Conservation (phyloP, 1,140 invertebrate genomes). For the Akabosia matsudoensis region DNA sequence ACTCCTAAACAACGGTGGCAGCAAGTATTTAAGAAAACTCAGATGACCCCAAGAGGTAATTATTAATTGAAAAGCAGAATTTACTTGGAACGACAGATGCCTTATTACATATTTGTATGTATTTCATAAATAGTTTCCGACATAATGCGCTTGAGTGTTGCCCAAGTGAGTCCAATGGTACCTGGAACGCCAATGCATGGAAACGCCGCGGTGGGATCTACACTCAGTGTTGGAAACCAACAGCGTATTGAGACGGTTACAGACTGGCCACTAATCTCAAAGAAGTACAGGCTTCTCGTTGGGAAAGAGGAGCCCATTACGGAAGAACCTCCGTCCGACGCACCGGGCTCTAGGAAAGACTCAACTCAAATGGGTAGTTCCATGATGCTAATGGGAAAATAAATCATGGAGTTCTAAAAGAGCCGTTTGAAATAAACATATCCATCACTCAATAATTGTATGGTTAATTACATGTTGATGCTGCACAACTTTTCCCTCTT, state of each 20-base stretch:
- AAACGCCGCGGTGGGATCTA: slow-evolving; percentile 61
- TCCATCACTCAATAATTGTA: no score
- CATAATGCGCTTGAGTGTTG: slow-evolving; percentile 42
- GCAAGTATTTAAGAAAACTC: slow-evolving; percentile 50
- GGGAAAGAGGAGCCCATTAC: slow-evolving; percentile 58
- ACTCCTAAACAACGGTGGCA: slow-evolving; percentile 49
- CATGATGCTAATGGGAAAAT: slow-evolving; percentile 3
- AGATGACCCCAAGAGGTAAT: slow-evolving; percentile 51
- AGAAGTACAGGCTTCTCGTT: slow-evolving; percentile 78
- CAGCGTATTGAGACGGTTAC: slow-evolving; percentile 81
- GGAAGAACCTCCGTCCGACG: not conserved
- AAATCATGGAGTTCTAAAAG: not conserved
- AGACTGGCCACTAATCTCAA: slow-evolving; percentile 84
- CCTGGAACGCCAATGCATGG: slow-evolving; percentile 62
- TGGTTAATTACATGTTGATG: no score
- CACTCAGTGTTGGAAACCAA: slow-evolving; percentile 69
- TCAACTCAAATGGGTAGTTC: not conserved
- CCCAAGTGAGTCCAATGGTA: slow-evolving; percentile 42
- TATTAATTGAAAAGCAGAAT: not conserved
- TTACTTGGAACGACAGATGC: not conserved
- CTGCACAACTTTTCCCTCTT: no score
- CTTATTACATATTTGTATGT: not conserved
- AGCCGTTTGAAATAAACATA: not conserved
- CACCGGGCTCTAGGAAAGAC: not conserved
- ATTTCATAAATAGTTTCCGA: slow-evolving; percentile 37